Evolutionary conservation across 23 tunicate species (phyloP), one percentile per base, ranked within the genome.

Genomic region (Aplidium turbinatum): DNA sequence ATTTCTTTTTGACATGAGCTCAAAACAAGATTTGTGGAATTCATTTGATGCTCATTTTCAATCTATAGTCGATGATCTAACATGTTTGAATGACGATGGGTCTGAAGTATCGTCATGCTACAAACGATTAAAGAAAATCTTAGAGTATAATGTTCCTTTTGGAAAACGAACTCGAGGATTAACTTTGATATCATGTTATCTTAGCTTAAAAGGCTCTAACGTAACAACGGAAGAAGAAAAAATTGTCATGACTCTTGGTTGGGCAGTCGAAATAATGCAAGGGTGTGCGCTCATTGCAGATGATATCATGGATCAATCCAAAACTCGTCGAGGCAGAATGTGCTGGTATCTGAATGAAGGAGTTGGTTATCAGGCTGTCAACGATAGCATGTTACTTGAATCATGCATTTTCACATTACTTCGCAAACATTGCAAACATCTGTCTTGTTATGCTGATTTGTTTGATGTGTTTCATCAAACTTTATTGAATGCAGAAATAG

Each of bases 251-350:
- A 38, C 77, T 9, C 19, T 94, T 3, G 99, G 99, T 21, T 94
- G 99, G 99, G 95, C 99, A 7, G 81, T 94, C 18, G 99, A 94
- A 60, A 78, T 87, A 3, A 55, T 94, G 55, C 86, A 85, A 27
- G 84, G 78, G n/a, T 87, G 89, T 2, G 87, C 87, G 72, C 54
- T 94, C 25, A 90, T 94, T 19, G 99, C 94, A 33, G 99, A 94
- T 71, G 99, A 94, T 65, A 31, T 94, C 1, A 94, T 94, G 99
- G 99, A 94, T 67, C 86, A 86, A 57, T 94, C 99, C 33, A 57
- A 77, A 57, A 87, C 83, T 30, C 60, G 99, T 23, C 50, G 99
- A 9, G 90, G 90, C 0, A 66, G 72, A 57, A 31, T 18, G 20
- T 87, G 95, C 57, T 94, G 99, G 99, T 94, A 87, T 72, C 82